phyloP scores from a whole-genome alignment of 1,140 invertebrate species.

The Stratiolaelaps scimitus region DNA sequence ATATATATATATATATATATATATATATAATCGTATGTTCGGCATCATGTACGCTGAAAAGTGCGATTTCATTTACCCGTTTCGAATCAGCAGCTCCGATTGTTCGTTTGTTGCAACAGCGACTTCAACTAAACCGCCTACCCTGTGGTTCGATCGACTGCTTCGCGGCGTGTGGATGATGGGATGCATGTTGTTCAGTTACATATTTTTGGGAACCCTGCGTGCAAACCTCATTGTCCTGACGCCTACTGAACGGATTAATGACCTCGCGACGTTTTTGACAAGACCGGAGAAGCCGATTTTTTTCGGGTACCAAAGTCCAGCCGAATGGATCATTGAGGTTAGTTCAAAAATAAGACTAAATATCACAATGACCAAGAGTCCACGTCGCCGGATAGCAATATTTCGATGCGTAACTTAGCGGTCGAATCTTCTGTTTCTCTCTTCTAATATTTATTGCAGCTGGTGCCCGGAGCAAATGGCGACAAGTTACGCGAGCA shows the following conservation, averaged over 20 bases:
- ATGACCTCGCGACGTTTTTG: neutral
- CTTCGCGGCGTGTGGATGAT: neutral
- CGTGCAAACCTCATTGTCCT: neutral
- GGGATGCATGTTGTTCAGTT: neutral
- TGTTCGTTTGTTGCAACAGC: neutral
- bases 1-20: no score
- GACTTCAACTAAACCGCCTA: neutral
- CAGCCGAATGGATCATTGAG: neutral
- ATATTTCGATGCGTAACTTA: no score
- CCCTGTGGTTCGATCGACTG: neutral
- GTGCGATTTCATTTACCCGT: no score
- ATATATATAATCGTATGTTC: no score
- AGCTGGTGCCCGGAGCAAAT: no score
- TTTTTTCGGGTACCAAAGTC: neutral
- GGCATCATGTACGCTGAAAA: no score
- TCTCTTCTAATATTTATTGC: no score
- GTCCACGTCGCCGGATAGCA: no score
- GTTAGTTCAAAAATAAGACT: neutral
- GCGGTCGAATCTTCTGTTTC: no score
- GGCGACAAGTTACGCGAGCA: no score
- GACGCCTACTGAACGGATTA: neutral
- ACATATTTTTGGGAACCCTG: neutral
- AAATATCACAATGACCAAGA: no score
- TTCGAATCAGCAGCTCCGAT: no score
- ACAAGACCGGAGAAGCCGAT: neutral